Conservation (phyloP, 2,797 vertebrate genomes). For the Urosaurus nigricauda region DNA sequence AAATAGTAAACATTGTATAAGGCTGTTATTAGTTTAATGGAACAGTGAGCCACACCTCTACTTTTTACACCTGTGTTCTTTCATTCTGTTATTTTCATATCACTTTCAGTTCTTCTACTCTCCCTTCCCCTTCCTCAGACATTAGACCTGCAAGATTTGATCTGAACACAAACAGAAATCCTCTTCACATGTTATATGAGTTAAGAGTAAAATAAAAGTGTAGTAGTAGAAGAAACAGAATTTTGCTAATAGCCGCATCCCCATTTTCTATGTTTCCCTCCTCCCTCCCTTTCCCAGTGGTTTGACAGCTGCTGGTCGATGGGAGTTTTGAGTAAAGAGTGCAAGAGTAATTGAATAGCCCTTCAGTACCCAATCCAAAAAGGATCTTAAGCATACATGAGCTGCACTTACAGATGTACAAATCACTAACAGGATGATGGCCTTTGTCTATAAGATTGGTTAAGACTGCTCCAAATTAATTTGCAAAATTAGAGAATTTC, state of each 20-base stretch:
- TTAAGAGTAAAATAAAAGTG: neutral
- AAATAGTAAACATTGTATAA: neutral
- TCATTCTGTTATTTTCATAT: neutral
- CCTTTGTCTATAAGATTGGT: neutral
- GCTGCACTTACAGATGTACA: neutral
- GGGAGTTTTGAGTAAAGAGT: too few species aligned
- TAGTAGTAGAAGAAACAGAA: neutral
- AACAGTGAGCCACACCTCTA: neutral
- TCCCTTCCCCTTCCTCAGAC: neutral
- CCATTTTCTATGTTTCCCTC: too few species aligned
- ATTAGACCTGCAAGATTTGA: neutral
- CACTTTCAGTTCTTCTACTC: neutral
- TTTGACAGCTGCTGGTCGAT: too few species aligned
- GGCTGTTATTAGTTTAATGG: neutral
- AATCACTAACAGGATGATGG: neutral
- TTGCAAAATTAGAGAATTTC: neutral
- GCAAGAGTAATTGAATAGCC: too few species aligned
- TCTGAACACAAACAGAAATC: neutral
- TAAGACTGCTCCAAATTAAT: neutral
- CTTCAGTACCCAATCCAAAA: too few species aligned
- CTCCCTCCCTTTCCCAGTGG: too few species aligned
- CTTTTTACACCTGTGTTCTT: neutral
- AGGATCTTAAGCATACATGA: too few species aligned
- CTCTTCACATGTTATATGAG: neutral
- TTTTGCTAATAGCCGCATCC: too few species aligned